Percentiles rank a stretch among this genome's conserved stretches.
Evolutionary conservation across 2,888 invertebrate species (phyloP).

Genomic region (Hydraecia micacea): DNA sequence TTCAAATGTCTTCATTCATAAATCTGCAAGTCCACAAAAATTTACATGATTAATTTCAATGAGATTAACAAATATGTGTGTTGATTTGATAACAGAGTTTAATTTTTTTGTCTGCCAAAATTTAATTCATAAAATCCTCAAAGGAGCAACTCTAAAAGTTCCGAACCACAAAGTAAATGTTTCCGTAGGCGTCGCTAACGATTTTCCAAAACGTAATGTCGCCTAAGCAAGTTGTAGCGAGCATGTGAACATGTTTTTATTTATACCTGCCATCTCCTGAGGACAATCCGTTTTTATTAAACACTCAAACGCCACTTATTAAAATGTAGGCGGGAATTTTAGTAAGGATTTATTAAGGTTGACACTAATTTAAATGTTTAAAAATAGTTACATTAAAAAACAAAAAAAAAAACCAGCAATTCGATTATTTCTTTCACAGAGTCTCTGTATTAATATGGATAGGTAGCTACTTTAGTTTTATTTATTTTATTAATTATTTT

Average conservation of each 20-base stretch:
- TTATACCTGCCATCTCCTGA: slow-evolving; percentile 74
- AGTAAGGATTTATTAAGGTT: slow-evolving; percentile 62
- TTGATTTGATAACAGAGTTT: too few relatives aligned
- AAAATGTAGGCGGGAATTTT: slow-evolving; percentile 84
- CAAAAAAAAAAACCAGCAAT: background rate
- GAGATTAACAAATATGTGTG: background rate
- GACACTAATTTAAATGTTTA: slow-evolving; percentile 31
- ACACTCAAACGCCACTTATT: slow-evolving; percentile 87
- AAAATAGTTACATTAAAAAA: background rate
- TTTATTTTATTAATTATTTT: too few relatives aligned
- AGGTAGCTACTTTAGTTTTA: too few relatives aligned
- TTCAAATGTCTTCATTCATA: background rate
- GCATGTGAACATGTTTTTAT: slow-evolving; percentile 79
- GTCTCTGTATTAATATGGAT: too few relatives aligned
- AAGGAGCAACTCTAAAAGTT: slow-evolving; percentile 64
- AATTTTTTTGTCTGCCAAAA: background rate
- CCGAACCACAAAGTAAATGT: slow-evolving; percentile 59
- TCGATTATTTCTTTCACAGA: background rate
- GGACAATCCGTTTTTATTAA: slow-evolving; percentile 88
- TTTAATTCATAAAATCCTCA: slow-evolving; percentile 18
- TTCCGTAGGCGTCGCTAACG: slow-evolving; percentile 86
- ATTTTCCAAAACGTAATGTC: slow-evolving; percentile 84
- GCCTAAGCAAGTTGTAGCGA: slow-evolving; percentile 77
- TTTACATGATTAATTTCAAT: background rate
- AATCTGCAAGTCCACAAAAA: slow-evolving; percentile 1